These are phyloP conservation scores for Drosophila pegasa DNA, from an alignment of 2,888 invertebrate genomes.

Conservation along the genomic window DNA sequence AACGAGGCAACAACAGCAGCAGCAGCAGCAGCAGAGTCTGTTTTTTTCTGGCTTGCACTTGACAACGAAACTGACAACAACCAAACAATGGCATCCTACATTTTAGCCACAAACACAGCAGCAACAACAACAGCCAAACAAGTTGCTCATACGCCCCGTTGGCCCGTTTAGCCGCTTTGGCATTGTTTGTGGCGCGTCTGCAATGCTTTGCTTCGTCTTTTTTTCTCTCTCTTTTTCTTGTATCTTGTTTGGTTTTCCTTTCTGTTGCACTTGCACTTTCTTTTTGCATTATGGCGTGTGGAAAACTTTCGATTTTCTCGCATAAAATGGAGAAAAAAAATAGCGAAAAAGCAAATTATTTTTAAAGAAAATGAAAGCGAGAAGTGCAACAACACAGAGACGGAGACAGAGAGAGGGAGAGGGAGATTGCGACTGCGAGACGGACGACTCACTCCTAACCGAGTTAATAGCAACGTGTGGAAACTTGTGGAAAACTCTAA, in stretches of 20 bases:
- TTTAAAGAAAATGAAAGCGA: constrained; percentile 78
- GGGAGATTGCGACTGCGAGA: background rate
- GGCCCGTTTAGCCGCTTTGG: constrained; percentile 60
- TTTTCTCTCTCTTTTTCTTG: constrained; percentile 5
- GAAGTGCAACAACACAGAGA: constrained; percentile 63
- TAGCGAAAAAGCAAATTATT: constrained; percentile 58
- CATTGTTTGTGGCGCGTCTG: constrained; percentile 60
- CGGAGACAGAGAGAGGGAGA: background rate
- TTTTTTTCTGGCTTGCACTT: constrained; percentile 73
- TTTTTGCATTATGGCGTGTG: constrained; percentile 84
- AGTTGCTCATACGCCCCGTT: constrained; percentile 78
- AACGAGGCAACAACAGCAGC: constrained; percentile 9
- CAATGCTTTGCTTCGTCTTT: constrained; percentile 8
- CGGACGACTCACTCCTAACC: constrained; percentile 47
- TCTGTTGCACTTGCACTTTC: constrained; percentile 84
- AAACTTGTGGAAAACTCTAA: constrained; percentile 39
- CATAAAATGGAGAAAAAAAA: constrained; percentile 40
- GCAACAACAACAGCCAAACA: constrained; percentile 28
- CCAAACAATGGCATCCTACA: constrained; percentile 78
- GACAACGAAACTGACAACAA: constrained; percentile 75
- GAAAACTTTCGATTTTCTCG: constrained; percentile 84
- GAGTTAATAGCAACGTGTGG: constrained; percentile 26
- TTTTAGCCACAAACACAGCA: constrained; percentile 64
- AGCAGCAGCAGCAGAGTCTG: constrained; percentile 56
- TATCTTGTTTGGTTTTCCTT: constrained; percentile 64